Base-by-base conservation (phyloP, 2,888 invertebrate species). In the Catotricha subobsoleta region DNA sequence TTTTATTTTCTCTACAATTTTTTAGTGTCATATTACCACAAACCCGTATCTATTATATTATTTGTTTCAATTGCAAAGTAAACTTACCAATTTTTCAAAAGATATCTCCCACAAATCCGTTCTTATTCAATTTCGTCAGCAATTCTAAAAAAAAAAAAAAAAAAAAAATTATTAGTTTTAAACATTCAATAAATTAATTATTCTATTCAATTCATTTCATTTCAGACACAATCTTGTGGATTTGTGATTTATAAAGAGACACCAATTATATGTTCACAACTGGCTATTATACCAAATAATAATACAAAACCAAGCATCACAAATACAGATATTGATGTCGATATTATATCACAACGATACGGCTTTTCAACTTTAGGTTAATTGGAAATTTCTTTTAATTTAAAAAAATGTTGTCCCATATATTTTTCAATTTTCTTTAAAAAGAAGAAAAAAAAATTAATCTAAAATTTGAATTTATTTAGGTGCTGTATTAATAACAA, bases 181-280 rank as follows among this genome's bases (percentile, higher is more conserved):
- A n/a, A n/a, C n/a, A n/a, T n/a, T n/a, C n/a, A 34, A 20, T 34
- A 9, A 6, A 21, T 13, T 34, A 34, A 34, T 34, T 34, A 34
- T 20, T 34, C 21, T 34, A 33, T 34, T 20, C 21, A 6, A 20
- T 34, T 34, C 12, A 18, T 21, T 21, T 21, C 7, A 29, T 39
- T 39, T 2, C 39, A 39, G 39, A 39, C 19, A 18, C 12, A 30
- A 13, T 39, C 39, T 10, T 39, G 39, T 19, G 30, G 39, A 20
- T 21, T 13, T 13, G 39, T 39, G 4, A 18, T 20, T 34, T 20
- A 34, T 5, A 6, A 15, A 15, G 18, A 40, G 18, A 40, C 40
- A 13, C 40, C 40, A 34, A 20, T 34, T 20, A 40, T 40, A 19
- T 40, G 40, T 33, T 25, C 40, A 27, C 34, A 28, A 27, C 28